These are phyloP conservation scores for Lontra canadensis DNA, from an alignment of 2,113 vertebrate genomes.

Conservation along the genomic window DNA sequence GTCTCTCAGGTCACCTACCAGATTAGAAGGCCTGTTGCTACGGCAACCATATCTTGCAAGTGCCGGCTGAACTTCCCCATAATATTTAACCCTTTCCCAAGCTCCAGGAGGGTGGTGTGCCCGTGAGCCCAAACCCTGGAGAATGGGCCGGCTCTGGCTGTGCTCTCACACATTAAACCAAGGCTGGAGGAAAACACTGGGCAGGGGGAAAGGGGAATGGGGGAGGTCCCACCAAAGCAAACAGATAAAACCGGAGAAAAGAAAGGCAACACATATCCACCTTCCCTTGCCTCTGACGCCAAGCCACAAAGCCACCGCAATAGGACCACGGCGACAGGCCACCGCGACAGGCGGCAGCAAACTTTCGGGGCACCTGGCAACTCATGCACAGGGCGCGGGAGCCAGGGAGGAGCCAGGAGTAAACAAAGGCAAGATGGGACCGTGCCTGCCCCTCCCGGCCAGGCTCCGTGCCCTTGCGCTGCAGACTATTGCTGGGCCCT, in stretches of 20 bases:
- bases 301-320: not conserved
- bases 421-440: conserved; percentile 76
- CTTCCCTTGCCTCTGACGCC: conserved; percentile 68
- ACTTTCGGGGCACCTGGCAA: conserved; percentile 80
- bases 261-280: not conserved
- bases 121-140: not conserved
- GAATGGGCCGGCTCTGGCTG: not conserved
- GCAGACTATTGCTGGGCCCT: conserved; percentile 67
- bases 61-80: conserved; percentile 90
- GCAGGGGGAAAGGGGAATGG: not conserved
- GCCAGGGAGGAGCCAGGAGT: conserved; percentile 25
- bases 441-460: conserved; percentile 64
- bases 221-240: conserved; percentile 39
- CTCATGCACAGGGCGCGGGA: not conserved
- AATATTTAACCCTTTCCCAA: conserved; percentile 90
- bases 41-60: conserved; percentile 94
- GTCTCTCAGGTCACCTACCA: conserved; percentile 95
- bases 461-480: conserved; percentile 36
- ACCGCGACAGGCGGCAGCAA: conserved; percentile 36
- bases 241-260: not conserved
- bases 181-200: not conserved
- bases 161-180: conserved; percentile 25
- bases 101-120: not conserved
- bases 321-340: too few species aligned
- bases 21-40: conserved; percentile 95